These are phyloP conservation scores for Drosophila prostipennis DNA, from an alignment of 2,888 invertebrate species.

Conservation along the genomic window DNA sequence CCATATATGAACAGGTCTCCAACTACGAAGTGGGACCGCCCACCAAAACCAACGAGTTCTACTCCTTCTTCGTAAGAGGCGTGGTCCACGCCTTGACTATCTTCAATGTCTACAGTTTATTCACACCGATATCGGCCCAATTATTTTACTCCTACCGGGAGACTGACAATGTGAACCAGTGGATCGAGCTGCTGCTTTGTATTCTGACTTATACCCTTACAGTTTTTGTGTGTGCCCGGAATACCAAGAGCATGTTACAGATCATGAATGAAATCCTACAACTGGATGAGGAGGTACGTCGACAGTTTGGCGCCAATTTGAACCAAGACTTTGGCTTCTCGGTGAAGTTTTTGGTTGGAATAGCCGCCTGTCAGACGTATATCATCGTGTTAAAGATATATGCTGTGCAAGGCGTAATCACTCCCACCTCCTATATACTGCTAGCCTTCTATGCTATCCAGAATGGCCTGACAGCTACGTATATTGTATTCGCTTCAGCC, in stretches of 20 bases:
- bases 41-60: conserved; percentile 68
- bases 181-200: conserved; percentile 80
- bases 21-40: conserved; percentile 76
- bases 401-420: conserved; percentile 49
- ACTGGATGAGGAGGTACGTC: conserved; percentile 77
- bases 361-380: conserved; percentile 72
- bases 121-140: conserved; percentile 63
- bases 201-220: conserved; percentile 75
- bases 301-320: conserved; percentile 62
- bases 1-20: conserved; percentile 74
- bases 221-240: conserved; percentile 71
- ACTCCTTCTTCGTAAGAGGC: conserved; percentile 72
- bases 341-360: conserved; percentile 64
- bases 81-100: conserved; percentile 72
- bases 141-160: conserved; percentile 70
- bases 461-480: conserved; percentile 74
- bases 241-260: conserved; percentile 70
- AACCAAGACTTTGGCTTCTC: conserved; percentile 74
- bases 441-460: conserved; percentile 76
- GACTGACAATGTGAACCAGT: conserved; percentile 81
- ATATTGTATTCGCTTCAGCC: conserved; percentile 77
- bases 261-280: conserved; percentile 81
- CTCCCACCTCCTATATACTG: conserved; percentile 69
- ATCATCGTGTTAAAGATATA: conserved; percentile 69
- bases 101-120: conserved; percentile 76